These are phyloP conservation scores for Melozone crissalis DNA, from an alignment of 2,113 vertebrate genomes.

Conservation along the genomic window DNA sequence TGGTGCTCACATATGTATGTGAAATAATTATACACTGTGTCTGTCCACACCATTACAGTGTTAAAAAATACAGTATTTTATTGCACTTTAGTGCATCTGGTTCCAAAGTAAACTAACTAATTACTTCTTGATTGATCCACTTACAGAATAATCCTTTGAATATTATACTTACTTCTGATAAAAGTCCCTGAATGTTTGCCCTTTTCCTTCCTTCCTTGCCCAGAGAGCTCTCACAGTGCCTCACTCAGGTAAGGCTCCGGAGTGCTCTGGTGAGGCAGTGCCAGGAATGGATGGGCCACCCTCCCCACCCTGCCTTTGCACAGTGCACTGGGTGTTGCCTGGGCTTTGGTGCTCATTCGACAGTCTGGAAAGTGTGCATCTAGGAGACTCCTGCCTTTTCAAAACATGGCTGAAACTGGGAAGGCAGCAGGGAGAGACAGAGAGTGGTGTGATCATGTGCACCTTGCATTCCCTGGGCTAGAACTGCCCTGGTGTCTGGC, in stretches of 20 bases:
- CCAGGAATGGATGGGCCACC: neutral
- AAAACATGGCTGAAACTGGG: neutral
- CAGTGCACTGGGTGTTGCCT: neutral
- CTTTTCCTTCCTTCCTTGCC: neutral
- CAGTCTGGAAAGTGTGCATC: neutral
- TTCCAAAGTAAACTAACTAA: neutral
- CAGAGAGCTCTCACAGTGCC: neutral
- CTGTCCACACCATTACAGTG: neutral
- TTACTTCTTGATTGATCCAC: neutral
- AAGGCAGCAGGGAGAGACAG: neutral
- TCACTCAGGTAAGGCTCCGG: neutral
- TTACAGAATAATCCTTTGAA: neutral
- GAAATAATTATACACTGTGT: neutral
- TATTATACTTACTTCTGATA: neutral
- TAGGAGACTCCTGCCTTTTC: neutral
- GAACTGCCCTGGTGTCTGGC: neutral
- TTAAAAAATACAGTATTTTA: neutral
- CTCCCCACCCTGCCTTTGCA: neutral
- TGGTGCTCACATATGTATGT: fast-evolving
- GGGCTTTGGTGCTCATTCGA: neutral
- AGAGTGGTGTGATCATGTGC: fast-evolving
- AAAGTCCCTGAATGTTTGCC: neutral
- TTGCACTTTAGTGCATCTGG: neutral
- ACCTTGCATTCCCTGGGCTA: neutral
- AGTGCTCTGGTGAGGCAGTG: neutral